Evolutionary conservation across 2,888 invertebrate species (phyloP), one percentile per base, ranked within the genome.

Genomic region (Lathronympha strigana): DNA sequence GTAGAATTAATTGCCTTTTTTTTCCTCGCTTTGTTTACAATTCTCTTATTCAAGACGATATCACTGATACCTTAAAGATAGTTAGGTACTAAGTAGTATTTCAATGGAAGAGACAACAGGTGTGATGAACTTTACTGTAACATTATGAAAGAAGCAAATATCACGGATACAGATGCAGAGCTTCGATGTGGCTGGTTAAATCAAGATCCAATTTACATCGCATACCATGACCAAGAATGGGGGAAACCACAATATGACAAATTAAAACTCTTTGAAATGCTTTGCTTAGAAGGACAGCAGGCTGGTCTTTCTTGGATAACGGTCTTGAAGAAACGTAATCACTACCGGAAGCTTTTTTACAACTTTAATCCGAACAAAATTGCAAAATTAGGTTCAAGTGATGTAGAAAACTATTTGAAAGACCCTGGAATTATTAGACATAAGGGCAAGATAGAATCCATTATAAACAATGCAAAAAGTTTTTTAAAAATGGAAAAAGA

Each of bases 231-330:
- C 68, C 80, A 82, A 71, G 90, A 91, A 77, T 91, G 90, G 90
- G 90, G 90, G 25, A 77, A 75, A 71, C 89, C 89, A 57, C 76
- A 81, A 72, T 77, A 75, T 67, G 75, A 85, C 47, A 81, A 73
- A 49, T 63, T 74, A 61, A 72, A 73, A 49, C 78, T 91, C 54
- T 91, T 90, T 78, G 89, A 90, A 76, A 87, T 90, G 84, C 66
- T 91, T 45, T 90, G 90, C 63, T 78, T 91, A 68, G 90, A 90
- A 82, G 90, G 90, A 2, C 90, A 90, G 75, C 90, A 91, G 78
- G 90, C 90, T 31, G 90, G 90, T 1, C 73, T 91, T 6, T 88
- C 90, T 6, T 91, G 90, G 90, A 69, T 88, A 66, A 90, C 88
- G 58, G 80, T 91, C 66, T 71, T 90, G 36, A 90, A 88, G 69